A percentile compares a stretch with the other conserved stretches of the same genome.
Evolutionary conservation across 2,113 vertebrate genomes (phyloP).

Genomic region (Plotosus lineatus): DNA sequence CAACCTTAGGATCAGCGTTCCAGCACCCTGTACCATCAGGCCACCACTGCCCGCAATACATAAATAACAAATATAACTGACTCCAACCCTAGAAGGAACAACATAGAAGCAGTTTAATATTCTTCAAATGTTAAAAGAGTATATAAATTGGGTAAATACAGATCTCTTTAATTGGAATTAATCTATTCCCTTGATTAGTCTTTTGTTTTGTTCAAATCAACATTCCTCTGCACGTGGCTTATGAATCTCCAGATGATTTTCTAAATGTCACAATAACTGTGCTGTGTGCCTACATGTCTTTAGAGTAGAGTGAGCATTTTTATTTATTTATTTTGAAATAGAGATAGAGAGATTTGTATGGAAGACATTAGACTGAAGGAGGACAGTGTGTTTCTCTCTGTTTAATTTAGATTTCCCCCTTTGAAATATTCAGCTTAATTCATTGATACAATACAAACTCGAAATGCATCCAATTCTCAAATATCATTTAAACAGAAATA

Average conservation of each 20-base stretch:
- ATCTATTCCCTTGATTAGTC: too few relatives aligned
- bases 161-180: too few relatives aligned
- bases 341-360: too few relatives aligned
- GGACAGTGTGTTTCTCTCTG: not conserved
- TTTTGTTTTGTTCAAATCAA: too few relatives aligned
- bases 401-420: not conserved
- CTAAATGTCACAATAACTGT: not conserved
- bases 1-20: too few relatives aligned
- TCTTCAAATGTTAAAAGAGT: slow-evolving; percentile 36
- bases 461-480: not conserved
- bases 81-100: not conserved
- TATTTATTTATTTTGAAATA: too few relatives aligned
- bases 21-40: too few relatives aligned
- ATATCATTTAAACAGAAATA: not conserved
- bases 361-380: too few relatives aligned
- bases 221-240: too few relatives aligned
- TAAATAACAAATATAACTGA: slow-evolving; percentile 12
- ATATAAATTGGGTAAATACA: too few relatives aligned
- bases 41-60: too few relatives aligned
- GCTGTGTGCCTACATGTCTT: not conserved
- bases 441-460: not conserved
- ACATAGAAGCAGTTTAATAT: not conserved
- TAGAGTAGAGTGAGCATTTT: not conserved
- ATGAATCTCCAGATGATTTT: too few relatives aligned
- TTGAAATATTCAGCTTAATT: not conserved